Conservation (phyloP, 2,113 vertebrate genomes). For the Atherinomorus stipes region DNA sequence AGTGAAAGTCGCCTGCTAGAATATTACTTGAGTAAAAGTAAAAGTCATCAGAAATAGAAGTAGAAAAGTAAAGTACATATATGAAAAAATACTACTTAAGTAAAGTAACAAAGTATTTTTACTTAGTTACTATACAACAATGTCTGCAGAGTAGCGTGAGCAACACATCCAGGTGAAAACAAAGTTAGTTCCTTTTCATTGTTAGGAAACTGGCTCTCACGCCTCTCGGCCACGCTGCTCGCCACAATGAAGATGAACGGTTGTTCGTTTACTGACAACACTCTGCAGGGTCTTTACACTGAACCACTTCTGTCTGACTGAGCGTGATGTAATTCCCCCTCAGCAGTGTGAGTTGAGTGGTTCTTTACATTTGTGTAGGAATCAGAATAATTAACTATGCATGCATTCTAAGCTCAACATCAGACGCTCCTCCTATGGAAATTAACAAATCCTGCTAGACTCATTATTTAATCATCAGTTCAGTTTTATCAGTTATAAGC, state of each 20-base stretch:
- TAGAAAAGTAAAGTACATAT: no score
- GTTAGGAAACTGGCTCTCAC: neutral
- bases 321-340: conserved; percentile 1
- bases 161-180: neutral
- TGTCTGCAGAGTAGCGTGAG: neutral
- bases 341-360: conserved; percentile 11
- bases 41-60: no score
- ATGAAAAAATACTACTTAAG: no score
- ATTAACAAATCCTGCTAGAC: conserved; percentile 12
- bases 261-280: neutral
- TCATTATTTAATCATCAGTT: conserved; percentile 34
- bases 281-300: neutral
- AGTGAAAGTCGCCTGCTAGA: no score
- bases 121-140: no score
- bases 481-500: conserved; percentile 17
- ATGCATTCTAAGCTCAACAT: conserved; percentile 6
- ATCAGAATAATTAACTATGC: neutral
- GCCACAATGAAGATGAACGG: conserved; percentile 5
- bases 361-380: neutral
- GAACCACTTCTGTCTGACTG: conserved; percentile 19
- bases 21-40: no score
- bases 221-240: neutral
- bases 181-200: conserved; percentile 19
- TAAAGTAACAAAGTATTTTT: no score
- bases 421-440: conserved; percentile 23